Evolutionary conservation across 2,888 invertebrate species (phyloP), one percentile per base, ranked within the genome.

Genomic region (Nipponacmea schrenckii): DNA sequence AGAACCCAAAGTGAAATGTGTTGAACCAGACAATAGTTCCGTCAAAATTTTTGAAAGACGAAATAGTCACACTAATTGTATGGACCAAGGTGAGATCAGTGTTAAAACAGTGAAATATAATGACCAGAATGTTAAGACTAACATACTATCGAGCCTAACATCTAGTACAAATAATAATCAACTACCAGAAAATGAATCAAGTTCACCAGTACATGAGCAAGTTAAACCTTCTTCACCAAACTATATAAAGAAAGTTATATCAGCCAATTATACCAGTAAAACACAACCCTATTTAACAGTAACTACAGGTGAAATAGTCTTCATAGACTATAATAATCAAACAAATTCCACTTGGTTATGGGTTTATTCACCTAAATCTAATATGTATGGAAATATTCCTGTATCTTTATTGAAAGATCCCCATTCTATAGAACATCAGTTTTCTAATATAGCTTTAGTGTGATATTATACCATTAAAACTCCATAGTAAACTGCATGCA

Each of bases 181-280:
- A 8, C 39, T 10, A 39, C 10, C 39, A 8, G 39, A 39, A 5
- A 39, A 39, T 39, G 39, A 39, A 39, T 39, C 39, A 5, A 39
- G 39, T 39, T 39, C 39, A 39, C 39, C 39, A 39, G 39, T 39
- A 39, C 39, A 39, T 8, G 39, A 39, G 8, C 39, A 39, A 39
- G 7, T 39, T 24, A 56, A 45, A 10, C 69, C 20, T 15, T 24
- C 14, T 24, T 15, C 68, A n/a, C 64, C 27, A 14, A 71, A 74
- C 2, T 72, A 78, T 15, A 76, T 74, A 14, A 80, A 83, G 63
- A 78, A 80, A 31, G 96, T 97, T 81, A 96, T 96, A 93, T 92
- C 97, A 26, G 96, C 96, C 87, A 96, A 97, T 91, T 97, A 96
- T 90, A 96, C 96, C 93, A 94, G 96, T 64, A 96, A 96, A 91